Percentiles rank a stretch among this genome's conserved stretches.
These are phyloP conservation scores for Neuroscelio doddi DNA, from an alignment of 2,888 invertebrate species.

Conservation along the genomic window DNA sequence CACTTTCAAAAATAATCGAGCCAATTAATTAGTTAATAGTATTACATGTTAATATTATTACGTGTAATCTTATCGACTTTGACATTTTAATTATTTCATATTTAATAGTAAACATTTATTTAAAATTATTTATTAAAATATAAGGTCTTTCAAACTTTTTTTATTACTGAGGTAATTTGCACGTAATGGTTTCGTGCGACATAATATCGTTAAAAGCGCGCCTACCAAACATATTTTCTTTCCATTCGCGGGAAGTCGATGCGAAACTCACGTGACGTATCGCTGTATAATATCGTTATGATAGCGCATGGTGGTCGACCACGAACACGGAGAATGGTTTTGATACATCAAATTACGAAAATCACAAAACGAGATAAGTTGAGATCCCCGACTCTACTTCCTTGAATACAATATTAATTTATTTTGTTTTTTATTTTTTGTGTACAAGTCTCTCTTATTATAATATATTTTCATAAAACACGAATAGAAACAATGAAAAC, in stretches of 20 bases:
- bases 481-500: not conserved
- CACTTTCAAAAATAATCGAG: no score
- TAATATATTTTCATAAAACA: constrained; percentile 13
- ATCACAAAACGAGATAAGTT: constrained; percentile 43
- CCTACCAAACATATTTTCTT: constrained; percentile 43
- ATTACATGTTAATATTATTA: no score
- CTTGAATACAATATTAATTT: constrained; percentile 34
- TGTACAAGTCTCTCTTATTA: no score
- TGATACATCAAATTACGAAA: constrained; percentile 46
- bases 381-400: constrained; percentile 39
- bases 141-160: not conserved
- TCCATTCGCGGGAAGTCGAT: constrained; percentile 46
- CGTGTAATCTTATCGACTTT: no score
- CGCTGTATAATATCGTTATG: constrained; percentile 48
- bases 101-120: no score
- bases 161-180: constrained; percentile 46
- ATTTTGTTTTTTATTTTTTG: constrained; percentile 20
- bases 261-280: constrained; percentile 54
- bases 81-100: no score
- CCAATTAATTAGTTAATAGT: no score
- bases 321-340: constrained; percentile 40
- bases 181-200: constrained; percentile 44
- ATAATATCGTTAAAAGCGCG: constrained; percentile 49
- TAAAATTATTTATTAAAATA: no score
- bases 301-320: constrained; percentile 38